phyloP scores from a whole-genome alignment of 2,888 invertebrate genomes.

The Limnephilus lunatus region DNA sequence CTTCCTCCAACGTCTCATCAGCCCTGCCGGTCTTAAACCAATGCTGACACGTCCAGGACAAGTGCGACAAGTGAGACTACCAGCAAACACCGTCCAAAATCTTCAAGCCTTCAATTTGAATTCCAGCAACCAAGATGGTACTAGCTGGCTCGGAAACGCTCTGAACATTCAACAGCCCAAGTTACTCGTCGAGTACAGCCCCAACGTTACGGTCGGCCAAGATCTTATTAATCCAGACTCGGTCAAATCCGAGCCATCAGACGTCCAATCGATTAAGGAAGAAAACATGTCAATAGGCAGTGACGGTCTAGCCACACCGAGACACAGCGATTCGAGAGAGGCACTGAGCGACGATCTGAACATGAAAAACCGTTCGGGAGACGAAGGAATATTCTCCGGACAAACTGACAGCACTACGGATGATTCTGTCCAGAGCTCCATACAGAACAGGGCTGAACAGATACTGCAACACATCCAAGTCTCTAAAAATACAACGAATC shows the following conservation, averaged over 20 bases:
- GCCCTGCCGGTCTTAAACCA: slow-evolving; percentile 80
- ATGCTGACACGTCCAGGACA: slow-evolving; percentile 76
- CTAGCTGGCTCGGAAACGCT: slow-evolving; percentile 71
- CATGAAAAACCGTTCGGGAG: slow-evolving; percentile 50
- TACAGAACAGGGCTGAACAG: slow-evolving; percentile 56
- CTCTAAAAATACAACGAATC: slow-evolving; percentile 59
- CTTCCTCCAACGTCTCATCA: slow-evolving; percentile 82
- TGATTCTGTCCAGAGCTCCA: slow-evolving; percentile 42
- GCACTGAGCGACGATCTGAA: slow-evolving; percentile 56
- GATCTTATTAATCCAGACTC: slow-evolving; percentile 72
- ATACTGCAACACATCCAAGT: slow-evolving; percentile 62
- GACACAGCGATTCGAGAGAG: slow-evolving; percentile 55
- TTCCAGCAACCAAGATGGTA: slow-evolving; percentile 69
- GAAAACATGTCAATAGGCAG: slow-evolving; percentile 61
- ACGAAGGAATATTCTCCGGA: slow-evolving; percentile 59
- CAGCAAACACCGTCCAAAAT: slow-evolving; percentile 71
- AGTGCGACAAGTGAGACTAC: slow-evolving; percentile 76
- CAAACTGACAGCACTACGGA: slow-evolving; percentile 52
- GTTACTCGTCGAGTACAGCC: slow-evolving; percentile 64
- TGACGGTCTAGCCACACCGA: slow-evolving; percentile 56
- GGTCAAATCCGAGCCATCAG: slow-evolving; percentile 72
- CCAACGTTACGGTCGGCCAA: slow-evolving; percentile 45
- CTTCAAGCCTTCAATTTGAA: slow-evolving; percentile 70
- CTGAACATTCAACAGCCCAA: slow-evolving; percentile 69
- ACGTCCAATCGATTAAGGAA: slow-evolving; percentile 73